Evolutionary conservation across 2,888 invertebrate species (phyloP).

Genomic region (Rhorus exstirpatorius): DNA sequence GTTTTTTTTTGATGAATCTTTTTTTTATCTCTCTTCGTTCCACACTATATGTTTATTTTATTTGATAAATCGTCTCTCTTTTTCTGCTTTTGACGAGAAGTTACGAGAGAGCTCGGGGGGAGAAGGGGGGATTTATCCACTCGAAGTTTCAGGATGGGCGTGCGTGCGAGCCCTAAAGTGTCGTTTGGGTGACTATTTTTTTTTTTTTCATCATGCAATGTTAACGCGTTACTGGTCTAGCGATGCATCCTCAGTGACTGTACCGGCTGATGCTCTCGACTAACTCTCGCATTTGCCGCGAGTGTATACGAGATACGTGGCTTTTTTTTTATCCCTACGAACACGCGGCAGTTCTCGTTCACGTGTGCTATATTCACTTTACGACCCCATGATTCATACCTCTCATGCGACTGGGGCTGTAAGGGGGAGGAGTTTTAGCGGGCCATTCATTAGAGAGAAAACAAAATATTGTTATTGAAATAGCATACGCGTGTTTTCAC

Average conservation of each 20-base stretch:
- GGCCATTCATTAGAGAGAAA: conserved; percentile 71
- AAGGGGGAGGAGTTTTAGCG: conserved; percentile 57
- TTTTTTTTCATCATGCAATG: conserved; percentile 58
- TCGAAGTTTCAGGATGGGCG: conserved; percentile 72
- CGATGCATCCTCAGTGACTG: conserved; percentile 58
- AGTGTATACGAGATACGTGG: conserved; percentile 8
- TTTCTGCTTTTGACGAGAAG: conserved; percentile 23
- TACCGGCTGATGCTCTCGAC: conserved; percentile 58
- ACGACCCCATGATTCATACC: conserved; percentile 80
- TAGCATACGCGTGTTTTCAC: conserved; percentile 58
- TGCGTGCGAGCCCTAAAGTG: conserved; percentile 70
- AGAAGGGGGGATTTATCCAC: conserved; percentile 67
- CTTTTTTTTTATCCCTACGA: conserved; percentile 12
- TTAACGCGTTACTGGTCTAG: conserved; percentile 46
- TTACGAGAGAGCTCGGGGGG: conserved; percentile 40
- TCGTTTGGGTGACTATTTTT: conserved; percentile 74
- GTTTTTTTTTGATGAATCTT: background rate
- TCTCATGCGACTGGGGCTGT: conserved; percentile 30
- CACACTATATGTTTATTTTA: background rate
- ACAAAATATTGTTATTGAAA: conserved; percentile 74
- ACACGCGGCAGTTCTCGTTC: conserved; percentile 53
- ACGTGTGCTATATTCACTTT: conserved; percentile 79
- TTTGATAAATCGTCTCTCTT: conserved; percentile 6
- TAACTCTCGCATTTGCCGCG: conserved; percentile 26
- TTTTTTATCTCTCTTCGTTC: background rate